Evolutionary conservation across 2,888 invertebrate species (phyloP), one percentile per base, ranked within the genome.

Genomic region (Megalurothrips usitatus): DNA sequence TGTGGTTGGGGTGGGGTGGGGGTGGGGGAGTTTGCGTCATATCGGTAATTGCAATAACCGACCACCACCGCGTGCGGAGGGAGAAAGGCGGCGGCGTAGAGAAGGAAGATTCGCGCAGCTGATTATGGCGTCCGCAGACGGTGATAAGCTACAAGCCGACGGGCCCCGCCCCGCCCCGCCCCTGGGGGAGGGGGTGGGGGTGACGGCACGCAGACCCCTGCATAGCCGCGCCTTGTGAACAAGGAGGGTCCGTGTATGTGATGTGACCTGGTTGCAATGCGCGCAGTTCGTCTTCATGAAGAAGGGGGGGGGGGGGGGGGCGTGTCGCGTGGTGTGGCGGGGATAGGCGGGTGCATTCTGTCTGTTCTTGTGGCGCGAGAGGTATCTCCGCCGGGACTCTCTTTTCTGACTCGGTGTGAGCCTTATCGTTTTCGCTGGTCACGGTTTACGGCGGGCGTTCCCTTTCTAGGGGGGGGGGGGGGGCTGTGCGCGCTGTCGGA

Each of bases 251-350:
- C 26, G 68, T 26, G 68, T 4, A 26, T 12, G 23, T 26, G 68
- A 26, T 12, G 23, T 26, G 68, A 75, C 68, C 68, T 75, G 68
- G 23, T 26, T 75, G 68, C 68, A 75, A 75, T 75, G 68, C 68
- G 23, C 68, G 23, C 34, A 2, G 34, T 43, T 43, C 34, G 34
- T 43, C 34, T 43, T 43, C 34, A 6, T 6, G 19, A 14, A 2
- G 52, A 10, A 9, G 52, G 19, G 52, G 58, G 11, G 58, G 58
- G 58, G 17, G 58, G 58, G 58, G 14, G 4, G 19, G 58, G 58
- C 17, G 19, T 14, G 11, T 58, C n/a, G n/a, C n/a, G n/a, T n/a
- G n/a, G n/a, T n/a, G n/a, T n/a, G n/a, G n/a, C n/a, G n/a, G 11
- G 52, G 52, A 17, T 1, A 52, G 14, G 52, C 9, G 12, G 10